Evolutionary conservation across 2,113 vertebrate species (phyloP).

Genomic region (Erinaceus europaeus): DNA sequence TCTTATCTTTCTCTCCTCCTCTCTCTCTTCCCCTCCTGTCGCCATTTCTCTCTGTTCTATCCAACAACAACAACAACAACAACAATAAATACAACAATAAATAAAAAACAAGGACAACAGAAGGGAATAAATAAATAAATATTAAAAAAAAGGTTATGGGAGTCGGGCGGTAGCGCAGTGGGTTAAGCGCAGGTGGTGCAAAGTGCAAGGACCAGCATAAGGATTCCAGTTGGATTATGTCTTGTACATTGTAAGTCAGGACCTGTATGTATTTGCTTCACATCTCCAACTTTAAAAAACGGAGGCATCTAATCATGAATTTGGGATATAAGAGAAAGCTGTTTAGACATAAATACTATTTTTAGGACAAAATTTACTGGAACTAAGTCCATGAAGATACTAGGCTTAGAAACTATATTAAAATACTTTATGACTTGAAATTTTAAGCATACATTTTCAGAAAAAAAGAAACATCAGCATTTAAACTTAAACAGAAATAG

Average conservation of each 20-base stretch:
- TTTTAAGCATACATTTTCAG: not conserved
- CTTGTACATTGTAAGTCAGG: not conserved
- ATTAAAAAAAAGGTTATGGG: no score
- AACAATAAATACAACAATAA: no score
- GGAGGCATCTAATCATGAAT: not conserved
- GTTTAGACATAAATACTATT: not conserved
- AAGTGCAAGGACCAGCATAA: no score
- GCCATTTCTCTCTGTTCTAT: no score
- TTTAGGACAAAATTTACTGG: not conserved
- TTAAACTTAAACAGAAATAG: not conserved
- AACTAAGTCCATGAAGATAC: not conserved
- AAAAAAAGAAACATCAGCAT: slow-evolving; percentile 1
- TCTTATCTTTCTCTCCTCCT: no score
- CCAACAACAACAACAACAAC: no score
- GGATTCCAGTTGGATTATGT: no score
- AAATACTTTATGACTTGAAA: slow-evolving; percentile 29
- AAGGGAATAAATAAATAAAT: no score
- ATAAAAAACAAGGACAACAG: no score
- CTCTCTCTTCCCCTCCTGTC: no score
- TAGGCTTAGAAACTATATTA: slow-evolving; percentile 25
- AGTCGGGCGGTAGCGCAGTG: no score
- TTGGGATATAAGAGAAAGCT: slow-evolving; percentile 10
- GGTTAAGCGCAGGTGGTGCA: no score
- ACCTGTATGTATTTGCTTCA: not conserved
- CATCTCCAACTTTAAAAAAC: slow-evolving; percentile 33